Base-by-base conservation (phyloP, 2,888 invertebrate species). In the Coelinius sp. region DNA sequence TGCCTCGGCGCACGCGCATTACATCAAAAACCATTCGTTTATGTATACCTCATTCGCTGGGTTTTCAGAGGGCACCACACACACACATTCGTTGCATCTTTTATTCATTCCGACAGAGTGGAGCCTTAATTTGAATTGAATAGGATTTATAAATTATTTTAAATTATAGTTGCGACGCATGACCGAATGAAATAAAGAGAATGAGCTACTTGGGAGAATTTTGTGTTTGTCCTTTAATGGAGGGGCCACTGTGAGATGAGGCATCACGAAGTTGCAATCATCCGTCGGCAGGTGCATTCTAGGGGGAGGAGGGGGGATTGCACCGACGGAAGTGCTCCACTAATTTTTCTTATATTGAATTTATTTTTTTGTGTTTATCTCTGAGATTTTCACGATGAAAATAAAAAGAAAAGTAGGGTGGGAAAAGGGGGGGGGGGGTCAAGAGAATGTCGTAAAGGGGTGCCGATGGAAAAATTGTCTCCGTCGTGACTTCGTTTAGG, bases 71-170 rank as follows among this genome's bases (percentile, higher is more conserved):
- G 35, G 59, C 59, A 53, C 59, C 56, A 25, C 56, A 3, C 31
- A 7, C 20, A 76, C 76, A 79, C 77, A 76, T 76, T 79, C 81
- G 46, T 20, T 49, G 81, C 85, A 87, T 87, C 87, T 87, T 87
- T 87, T 87, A 87, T 87, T 87, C 87, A 87, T 87, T 49, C 85
- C 87, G 87, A 87, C 87, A 85, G 87, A 86, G 85, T 86, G 87
- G 87, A 86, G 86, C 87, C 87, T 85, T 86, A 86, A 87, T 87
- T 87, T 87, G 87, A 87, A 87, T 87, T 87, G 87, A 87, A 87
- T 87, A 84, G 87, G 86, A 87, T 86, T 86, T 87, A 86, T 87
- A 87, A 87, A 87, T 86, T 87, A 87, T 87, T 87, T 87, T 85
- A 87, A 87, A 87, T 86, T 87, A 87, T 87, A 83, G 86, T 85